Evolutionary conservation across 2,113 vertebrate genomes (phyloP).

Genomic region (Dicerorhinus sumatrensis): DNA sequence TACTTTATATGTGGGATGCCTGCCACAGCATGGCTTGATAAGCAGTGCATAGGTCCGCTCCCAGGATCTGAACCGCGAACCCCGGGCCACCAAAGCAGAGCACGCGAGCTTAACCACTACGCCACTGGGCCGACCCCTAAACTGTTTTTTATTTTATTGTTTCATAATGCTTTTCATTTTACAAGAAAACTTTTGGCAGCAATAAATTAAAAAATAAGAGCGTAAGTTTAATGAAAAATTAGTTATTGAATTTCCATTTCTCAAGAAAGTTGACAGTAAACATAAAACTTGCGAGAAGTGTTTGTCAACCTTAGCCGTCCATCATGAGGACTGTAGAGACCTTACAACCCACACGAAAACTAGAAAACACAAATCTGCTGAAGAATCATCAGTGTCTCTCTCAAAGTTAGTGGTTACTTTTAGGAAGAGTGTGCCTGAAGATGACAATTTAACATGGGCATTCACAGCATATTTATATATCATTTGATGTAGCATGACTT

Average conservation of each 20-base stretch:
- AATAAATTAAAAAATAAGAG: not conserved
- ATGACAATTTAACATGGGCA: not conserved
- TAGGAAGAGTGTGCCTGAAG: not conserved
- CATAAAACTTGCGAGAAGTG: not conserved
- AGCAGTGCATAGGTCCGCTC: no score
- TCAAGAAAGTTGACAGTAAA: not conserved
- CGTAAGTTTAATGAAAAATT: slow-evolving; percentile 30
- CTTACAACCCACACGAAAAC: not conserved
- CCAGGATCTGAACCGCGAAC: no score
- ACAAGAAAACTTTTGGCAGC: not conserved
- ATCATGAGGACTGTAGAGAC: no score
- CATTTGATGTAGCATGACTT: not conserved
- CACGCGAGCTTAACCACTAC: no score
- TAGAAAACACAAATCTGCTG: not conserved
- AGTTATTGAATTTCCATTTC: not conserved
- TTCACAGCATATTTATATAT: not conserved
- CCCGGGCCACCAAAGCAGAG: no score
- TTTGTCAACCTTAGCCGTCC: not conserved
- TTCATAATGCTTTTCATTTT: slow-evolving; percentile 1
- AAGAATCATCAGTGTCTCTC: not conserved
- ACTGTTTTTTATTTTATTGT: not conserved
- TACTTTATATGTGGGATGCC: no score
- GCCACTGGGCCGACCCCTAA: no score
- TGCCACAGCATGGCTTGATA: no score
- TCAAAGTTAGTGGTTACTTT: not conserved